A percentile compares a stretch with the other conserved stretches of the same genome.
These are phyloP conservation scores for Neocrepidodera transversa DNA, from an alignment of 2,888 invertebrate species.

Conservation along the genomic window DNA sequence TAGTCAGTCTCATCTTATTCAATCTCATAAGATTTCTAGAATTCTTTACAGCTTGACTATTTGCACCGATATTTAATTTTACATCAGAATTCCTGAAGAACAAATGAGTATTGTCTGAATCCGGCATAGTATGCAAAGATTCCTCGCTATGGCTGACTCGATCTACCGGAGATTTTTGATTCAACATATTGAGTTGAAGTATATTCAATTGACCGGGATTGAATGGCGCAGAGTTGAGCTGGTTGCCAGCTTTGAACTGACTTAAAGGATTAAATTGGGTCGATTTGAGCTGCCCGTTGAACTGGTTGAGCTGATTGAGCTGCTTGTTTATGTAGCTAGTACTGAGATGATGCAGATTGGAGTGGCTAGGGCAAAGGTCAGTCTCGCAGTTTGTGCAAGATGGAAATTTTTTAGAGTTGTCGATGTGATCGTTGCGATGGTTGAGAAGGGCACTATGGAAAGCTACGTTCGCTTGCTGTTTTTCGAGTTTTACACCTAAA, in stretches of 20 bases:
- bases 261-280: background rate
- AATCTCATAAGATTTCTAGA: constrained; percentile 48
- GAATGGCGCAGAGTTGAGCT: background rate
- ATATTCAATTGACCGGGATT: background rate
- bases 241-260: background rate
- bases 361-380: constrained; percentile 51
- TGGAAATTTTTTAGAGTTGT: constrained; percentile 33
- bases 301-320: constrained; percentile 46
- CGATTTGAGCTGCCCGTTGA: constrained; percentile 3
- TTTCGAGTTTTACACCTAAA: constrained; percentile 38
- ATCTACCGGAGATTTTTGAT: constrained; percentile 23
- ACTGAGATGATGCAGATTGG: constrained; percentile 51
- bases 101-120: constrained; percentile 24
- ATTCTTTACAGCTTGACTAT: constrained; percentile 44
- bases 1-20: constrained; percentile 52
- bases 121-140: constrained; percentile 29
- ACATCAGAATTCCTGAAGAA: constrained; percentile 40
- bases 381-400: constrained; percentile 49
- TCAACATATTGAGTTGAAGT: constrained; percentile 9
- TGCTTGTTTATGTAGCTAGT: constrained; percentile 51
- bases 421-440: constrained; percentile 41
- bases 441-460: constrained; percentile 53
- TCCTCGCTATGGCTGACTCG: constrained; percentile 46
- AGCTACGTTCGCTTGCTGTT: constrained; percentile 51
- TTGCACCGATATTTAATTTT: constrained; percentile 33